These are phyloP conservation scores for Yponomeuta sedellus DNA, from an alignment of 2,888 invertebrate species.

Conservation along the genomic window DNA sequence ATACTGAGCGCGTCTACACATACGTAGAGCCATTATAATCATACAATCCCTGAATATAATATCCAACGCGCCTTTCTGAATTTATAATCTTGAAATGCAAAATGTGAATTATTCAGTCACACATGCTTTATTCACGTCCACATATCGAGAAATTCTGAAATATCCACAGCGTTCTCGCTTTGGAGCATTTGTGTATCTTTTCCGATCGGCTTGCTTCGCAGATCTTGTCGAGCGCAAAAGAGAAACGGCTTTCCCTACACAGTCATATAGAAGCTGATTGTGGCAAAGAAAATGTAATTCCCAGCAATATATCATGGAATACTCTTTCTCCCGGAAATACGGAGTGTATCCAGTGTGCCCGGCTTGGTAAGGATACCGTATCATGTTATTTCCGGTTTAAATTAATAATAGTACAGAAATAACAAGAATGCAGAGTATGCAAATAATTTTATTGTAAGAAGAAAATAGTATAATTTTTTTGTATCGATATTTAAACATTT, in stretches of 20 bases:
- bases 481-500: too few relatives aligned
- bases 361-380: too few relatives aligned
- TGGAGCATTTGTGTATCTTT: background rate
- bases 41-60: background rate
- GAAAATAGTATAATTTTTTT: too few relatives aligned
- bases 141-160: background rate
- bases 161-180: background rate
- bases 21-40: too few relatives aligned
- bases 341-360: background rate
- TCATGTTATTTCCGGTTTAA: too few relatives aligned
- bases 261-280: background rate
- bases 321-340: background rate
- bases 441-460: too few relatives aligned
- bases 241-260: background rate
- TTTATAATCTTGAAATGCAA: background rate
- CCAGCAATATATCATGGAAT: background rate
- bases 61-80: background rate
- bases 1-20: too few relatives aligned
- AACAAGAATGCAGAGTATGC: too few relatives aligned
- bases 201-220: background rate
- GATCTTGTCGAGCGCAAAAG: background rate
- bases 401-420: too few relatives aligned
- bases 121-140: background rate
- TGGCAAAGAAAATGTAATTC: background rate
- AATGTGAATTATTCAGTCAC: background rate